Conservation (phyloP, 2,797 vertebrate genomes). For the Paratrypauchen microcephalus region DNA sequence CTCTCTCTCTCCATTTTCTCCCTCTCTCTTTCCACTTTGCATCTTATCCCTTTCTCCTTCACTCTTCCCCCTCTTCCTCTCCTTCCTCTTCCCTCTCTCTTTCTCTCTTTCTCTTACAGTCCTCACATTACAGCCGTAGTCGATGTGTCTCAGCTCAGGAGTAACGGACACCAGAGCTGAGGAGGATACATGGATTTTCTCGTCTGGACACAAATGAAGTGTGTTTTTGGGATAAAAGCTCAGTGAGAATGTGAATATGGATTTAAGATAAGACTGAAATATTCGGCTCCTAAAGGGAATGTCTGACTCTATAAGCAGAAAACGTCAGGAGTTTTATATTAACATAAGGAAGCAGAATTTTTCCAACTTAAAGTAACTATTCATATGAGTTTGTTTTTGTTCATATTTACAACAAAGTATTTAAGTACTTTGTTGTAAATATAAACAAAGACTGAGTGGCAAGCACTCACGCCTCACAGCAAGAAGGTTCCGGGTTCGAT, state of each 20-base stretch:
- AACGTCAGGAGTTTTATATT: not conserved
- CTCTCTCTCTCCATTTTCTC: too few relatives aligned
- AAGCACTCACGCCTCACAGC: too few relatives aligned
- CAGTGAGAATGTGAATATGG: constrained; percentile 9
- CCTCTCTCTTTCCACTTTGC: too few relatives aligned
- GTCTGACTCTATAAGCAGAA: not conserved
- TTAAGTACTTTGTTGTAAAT: too few relatives aligned
- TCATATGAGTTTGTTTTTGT: too few relatives aligned
- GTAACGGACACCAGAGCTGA: constrained; percentile 10
- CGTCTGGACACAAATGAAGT: constrained; percentile 14
- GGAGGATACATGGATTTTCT: not conserved
- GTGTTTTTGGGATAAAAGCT: not conserved
- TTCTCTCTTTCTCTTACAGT: not conserved
- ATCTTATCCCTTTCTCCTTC: too few relatives aligned
- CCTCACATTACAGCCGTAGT: constrained; percentile 16
- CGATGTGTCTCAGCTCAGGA: constrained; percentile 1
- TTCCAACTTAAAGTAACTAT: not conserved
- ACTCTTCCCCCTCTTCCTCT: too few relatives aligned
- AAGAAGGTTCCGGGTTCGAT: too few relatives aligned
- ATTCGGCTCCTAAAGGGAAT: not conserved
- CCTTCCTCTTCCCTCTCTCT: too few relatives aligned
- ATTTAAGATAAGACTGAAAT: not conserved
- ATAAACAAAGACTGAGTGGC: too few relatives aligned
- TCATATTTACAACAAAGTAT: too few relatives aligned
- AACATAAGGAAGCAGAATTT: not conserved